Evolutionary conservation across 2,797 vertebrate genomes (phyloP), one percentile per base, ranked within the genome.

Genomic region (Halcyon chelicuti): DNA sequence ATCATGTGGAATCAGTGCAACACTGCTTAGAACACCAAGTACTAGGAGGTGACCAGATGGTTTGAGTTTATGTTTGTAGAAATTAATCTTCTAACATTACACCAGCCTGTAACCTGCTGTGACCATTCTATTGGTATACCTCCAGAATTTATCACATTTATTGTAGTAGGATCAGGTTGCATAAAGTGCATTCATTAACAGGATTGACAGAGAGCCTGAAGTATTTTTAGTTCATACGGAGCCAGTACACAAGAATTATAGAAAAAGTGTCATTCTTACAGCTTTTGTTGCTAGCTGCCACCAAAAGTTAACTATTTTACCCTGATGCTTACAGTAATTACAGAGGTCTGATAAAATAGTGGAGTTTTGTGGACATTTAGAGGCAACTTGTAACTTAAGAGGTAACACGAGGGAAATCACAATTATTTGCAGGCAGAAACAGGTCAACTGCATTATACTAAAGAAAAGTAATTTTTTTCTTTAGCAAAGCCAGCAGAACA

Each of bases 11-110:
- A 49, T 83, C 82, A 80, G 1, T 74, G 61, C 78, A 94, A 55
- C 25, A 12, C 52, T 61, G n/a, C 79, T 86, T 40, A 51, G 94
- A 88, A 96, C 94, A 95, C 70, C 7, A 14, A 84, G 94, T 95
- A 61, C 96, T 86, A n/a, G n/a, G 10, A 91, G 85, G 28, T 52
- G 54, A 68, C 16, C 61, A 68, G n/a, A 35, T 54, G 58, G 26
- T 81, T 84, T 78, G 68, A 68, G 90, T 88, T 83, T 20, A 28
- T 28, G 15, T 95, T 87, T 73, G 18, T 76, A 73, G 68, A 94
- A 80, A 71, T 29, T 54, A 78, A 74, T 63, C 81, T 91, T 66
- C 47, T 86, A 79, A 76, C 12, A 35, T 67, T 55, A 40, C 73
- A 55, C 14, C 16, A 86, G 49, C 18, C 87, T 60, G 68, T 90